Evolutionary conservation across 53 echinoderm and acorn worm species (phyloP), one percentile per base, ranked within the genome.

Genomic region (Patiria pectinifera): DNA sequence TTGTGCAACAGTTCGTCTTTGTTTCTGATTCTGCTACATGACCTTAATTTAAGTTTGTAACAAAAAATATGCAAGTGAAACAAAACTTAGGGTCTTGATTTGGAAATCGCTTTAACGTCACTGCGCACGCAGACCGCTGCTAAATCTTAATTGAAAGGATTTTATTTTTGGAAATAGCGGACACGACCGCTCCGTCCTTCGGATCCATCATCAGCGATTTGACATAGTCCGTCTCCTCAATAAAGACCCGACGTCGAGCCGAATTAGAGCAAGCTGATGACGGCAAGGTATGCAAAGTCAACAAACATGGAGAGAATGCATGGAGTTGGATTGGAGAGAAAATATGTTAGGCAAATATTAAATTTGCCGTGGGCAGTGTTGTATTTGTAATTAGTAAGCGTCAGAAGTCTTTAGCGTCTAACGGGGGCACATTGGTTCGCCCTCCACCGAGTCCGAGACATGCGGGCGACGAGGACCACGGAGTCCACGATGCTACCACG

Each of bases 301-400:
- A 85, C 85, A 85, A 66, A 45, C 85, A 70, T 15, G 85, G 74
- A 74, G 53, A 53, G 53, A 53, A 53, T 53, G 53, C 74, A 74
- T 24, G 74, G 45, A 63, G 62, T 2, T 15, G 49, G 6, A 11
- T 23, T 12, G 21, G 21, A 18, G 12, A 25, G 46, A 21, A 44
- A 46, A 70, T 44, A 49, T 86, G 88, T 43, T 61, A 21, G 78
- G 59, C 77, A 78, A 78, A 62, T 88, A 88, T 88, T 88, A 88
- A 88, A 88, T 88, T 77, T 25, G 88, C 88, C 62, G 11, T 15
- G 6, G 88, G 88, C 61, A 18, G 60, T 77, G 88, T 88, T 88
- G 62, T 44, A 62, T 75, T 86, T 86, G 86, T 72, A 88, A 78
- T 78, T 88, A 88, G 60, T 15, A 72, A 86, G 86, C 86, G 49